Evolutionary conservation across 2,113 vertebrate species (phyloP).

Genomic region (Callorhinus ursinus): DNA sequence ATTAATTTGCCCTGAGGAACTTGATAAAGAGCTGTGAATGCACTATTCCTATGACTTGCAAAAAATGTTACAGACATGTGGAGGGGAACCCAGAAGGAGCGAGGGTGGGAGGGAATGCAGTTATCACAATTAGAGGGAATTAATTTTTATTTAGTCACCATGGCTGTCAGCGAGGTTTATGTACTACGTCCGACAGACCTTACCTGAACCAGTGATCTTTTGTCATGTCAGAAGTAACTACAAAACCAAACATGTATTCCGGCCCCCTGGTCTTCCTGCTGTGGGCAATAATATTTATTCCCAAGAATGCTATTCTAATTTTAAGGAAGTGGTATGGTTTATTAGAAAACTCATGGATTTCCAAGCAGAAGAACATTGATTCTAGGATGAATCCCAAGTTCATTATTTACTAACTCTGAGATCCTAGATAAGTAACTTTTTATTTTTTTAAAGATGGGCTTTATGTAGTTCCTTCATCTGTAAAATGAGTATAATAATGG

Average conservation of each 20-base stretch:
- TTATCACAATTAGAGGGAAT: background rate
- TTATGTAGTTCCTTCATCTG: conserved; percentile 46
- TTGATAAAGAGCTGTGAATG: background rate
- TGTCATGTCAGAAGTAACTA: background rate
- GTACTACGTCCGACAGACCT: background rate
- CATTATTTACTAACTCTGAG: background rate
- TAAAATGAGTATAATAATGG: conserved; percentile 60
- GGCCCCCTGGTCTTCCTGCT: background rate
- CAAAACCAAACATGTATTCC: background rate
- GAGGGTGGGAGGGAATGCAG: background rate
- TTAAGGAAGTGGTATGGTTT: background rate
- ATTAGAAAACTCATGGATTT: background rate
- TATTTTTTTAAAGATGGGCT: conserved; percentile 4
- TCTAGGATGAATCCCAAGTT: background rate
- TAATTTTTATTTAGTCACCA: background rate
- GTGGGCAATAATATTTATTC: conserved; percentile 19
- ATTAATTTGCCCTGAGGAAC: conserved; percentile 8
- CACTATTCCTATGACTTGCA: background rate
- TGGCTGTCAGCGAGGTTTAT: background rate
- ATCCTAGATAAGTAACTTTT: background rate
- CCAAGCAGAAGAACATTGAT: background rate
- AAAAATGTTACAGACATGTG: background rate
- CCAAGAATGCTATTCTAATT: background rate
- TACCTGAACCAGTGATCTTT: background rate
- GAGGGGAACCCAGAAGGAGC: background rate